Percentiles rank a stretch among this genome's conserved stretches.
Conservation (phyloP, 2,888 invertebrate species). For the Hylaea fasciaria region DNA sequence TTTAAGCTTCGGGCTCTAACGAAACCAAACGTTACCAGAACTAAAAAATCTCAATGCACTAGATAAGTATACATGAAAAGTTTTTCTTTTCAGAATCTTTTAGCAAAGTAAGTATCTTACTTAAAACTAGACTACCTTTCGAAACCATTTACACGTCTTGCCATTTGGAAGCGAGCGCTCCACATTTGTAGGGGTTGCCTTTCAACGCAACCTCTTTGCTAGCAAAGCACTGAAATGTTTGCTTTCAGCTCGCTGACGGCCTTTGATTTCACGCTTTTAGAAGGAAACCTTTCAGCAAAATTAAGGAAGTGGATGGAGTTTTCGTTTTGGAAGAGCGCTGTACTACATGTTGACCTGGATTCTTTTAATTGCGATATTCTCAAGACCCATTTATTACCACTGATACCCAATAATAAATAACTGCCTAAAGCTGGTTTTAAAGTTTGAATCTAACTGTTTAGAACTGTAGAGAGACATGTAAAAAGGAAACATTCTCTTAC, state of each 20-base stretch:
- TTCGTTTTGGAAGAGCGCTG: slow-evolving; percentile 1
- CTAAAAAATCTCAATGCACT: too few relatives aligned
- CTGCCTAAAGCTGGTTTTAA: too few relatives aligned
- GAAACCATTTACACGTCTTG: slow-evolving; percentile 3
- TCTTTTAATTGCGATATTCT: slow-evolving; percentile 11
- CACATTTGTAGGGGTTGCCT: slow-evolving; percentile 11
- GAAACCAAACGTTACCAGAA: too few relatives aligned
- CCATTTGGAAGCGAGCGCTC: slow-evolving; percentile 6
- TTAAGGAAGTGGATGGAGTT: background rate
- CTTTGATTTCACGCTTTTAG: slow-evolving; percentile 9
- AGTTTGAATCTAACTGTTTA: too few relatives aligned
- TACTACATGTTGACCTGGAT: slow-evolving; percentile 8
- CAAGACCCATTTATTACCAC: background rate
- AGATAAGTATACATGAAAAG: too few relatives aligned
- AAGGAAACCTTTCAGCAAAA: background rate
- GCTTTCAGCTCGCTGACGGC: slow-evolving; percentile 1
- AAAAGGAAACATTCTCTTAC: too few relatives aligned
- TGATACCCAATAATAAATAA: too few relatives aligned
- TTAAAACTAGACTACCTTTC: background rate
- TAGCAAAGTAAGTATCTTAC: too few relatives aligned
- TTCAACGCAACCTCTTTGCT: slow-evolving; percentile 2
- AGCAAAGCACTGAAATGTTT: slow-evolving; percentile 9
- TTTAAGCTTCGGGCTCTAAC: too few relatives aligned
- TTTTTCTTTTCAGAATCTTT: too few relatives aligned
- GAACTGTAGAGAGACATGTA: too few relatives aligned